phyloP scores from a whole-genome alignment of 2,113 vertebrate genomes.

The Dermatemys mawii region DNA sequence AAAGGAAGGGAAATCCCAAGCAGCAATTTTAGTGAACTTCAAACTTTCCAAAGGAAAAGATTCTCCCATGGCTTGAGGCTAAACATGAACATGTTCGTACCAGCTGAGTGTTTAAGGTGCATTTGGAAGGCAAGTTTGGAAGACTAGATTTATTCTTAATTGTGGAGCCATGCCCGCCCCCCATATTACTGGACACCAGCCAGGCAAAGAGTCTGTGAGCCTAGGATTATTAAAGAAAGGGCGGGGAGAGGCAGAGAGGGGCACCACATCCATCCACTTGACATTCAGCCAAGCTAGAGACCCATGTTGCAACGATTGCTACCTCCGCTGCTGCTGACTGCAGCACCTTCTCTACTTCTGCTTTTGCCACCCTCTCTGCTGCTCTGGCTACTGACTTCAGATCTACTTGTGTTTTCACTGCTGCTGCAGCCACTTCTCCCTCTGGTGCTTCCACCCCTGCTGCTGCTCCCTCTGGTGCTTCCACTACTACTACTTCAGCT shows the following conservation, averaged over 20 bases:
- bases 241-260: fast-evolving
- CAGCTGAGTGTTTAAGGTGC: background rate
- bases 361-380: conserved; percentile 42
- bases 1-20: conserved; percentile 33
- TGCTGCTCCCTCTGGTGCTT: fast-evolving
- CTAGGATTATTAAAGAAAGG: background rate
- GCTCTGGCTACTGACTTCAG: background rate
- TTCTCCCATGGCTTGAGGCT: background rate
- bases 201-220: background rate
- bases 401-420: background rate
- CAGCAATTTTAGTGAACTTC: background rate
- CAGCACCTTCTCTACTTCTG: conserved; percentile 45
- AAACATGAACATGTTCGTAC: background rate
- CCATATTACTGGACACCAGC: background rate
- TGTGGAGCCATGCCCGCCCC: background rate
- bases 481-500: fast-evolving
- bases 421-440: background rate
- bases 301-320: background rate
- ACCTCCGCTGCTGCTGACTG: conserved; percentile 57
- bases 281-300: background rate
- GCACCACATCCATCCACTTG: background rate
- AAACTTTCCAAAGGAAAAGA: conserved; percentile 21
- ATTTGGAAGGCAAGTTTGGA: background rate
- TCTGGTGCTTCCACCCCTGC: background rate
- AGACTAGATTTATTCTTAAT: background rate